Conservation (phyloP, 2,888 invertebrate species). For the Macrophya annulata region DNA sequence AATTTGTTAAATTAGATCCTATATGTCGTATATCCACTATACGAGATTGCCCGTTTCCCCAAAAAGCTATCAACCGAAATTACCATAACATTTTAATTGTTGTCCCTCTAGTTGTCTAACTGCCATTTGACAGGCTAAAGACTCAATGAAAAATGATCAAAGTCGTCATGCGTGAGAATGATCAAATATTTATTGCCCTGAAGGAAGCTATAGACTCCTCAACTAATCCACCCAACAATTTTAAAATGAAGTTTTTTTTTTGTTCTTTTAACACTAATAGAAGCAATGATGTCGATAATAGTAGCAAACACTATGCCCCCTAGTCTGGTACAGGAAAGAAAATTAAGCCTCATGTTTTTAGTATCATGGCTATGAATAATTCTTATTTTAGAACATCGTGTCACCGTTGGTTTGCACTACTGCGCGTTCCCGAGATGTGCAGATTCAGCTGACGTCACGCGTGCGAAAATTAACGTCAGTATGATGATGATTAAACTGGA, state of each 20-base stretch:
- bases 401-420: not conserved
- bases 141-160: not conserved
- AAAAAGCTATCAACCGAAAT: constrained; percentile 93
- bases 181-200: not conserved
- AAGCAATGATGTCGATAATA: not conserved
- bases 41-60: constrained; percentile 82
- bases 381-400: constrained; percentile 33
- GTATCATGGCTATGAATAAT: not conserved
- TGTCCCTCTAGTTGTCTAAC: not conserved
- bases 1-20: constrained; percentile 36
- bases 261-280: not conserved
- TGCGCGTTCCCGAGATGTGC: constrained; percentile 1
- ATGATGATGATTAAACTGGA: constrained; percentile 8
- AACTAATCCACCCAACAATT: not conserved
- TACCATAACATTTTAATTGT: not conserved
- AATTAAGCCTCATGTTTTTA: not conserved
- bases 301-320: not conserved
- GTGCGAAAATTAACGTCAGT: constrained; percentile 22
- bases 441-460: constrained; percentile 9
- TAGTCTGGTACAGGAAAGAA: not conserved
- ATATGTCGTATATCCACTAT: not conserved
- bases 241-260: not conserved
- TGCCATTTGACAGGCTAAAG: not conserved
- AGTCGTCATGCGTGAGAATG: too few relatives aligned
- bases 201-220: not conserved